Conservation (phyloP, 2,797 vertebrate genomes). For the Rachycentron canadum region DNA sequence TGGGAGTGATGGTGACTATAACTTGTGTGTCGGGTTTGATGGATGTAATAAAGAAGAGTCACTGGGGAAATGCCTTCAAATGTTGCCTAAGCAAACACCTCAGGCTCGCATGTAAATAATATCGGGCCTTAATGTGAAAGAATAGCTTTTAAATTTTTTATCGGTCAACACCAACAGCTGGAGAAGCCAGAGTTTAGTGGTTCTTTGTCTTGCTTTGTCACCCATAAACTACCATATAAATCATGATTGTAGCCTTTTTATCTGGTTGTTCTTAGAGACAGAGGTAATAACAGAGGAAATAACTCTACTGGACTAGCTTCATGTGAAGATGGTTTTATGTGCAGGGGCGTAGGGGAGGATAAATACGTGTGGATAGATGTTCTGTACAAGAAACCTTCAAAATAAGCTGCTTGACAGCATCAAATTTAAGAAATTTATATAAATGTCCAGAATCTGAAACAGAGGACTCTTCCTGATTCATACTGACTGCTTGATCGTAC, state of each 20-base stretch:
- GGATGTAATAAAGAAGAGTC: slow-evolving; percentile 49
- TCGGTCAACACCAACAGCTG: slow-evolving; percentile 66
- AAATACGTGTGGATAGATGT: background rate
- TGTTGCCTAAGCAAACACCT: slow-evolving; percentile 40
- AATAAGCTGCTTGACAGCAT: background rate
- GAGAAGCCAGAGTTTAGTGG: slow-evolving; percentile 53
- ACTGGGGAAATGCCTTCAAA: slow-evolving; percentile 52
- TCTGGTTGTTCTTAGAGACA: slow-evolving; percentile 12
- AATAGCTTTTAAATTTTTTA: slow-evolving; percentile 52
- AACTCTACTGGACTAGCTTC: background rate
- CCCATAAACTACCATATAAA: slow-evolving; percentile 56
- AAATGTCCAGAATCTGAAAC: background rate
- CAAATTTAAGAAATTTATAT: slow-evolving; percentile 5
- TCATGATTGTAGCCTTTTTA: slow-evolving; percentile 39
- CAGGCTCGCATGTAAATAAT: slow-evolving; percentile 57
- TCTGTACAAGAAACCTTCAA: slow-evolving; percentile 18
- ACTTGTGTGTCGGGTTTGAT: slow-evolving; percentile 46
- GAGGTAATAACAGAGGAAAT: slow-evolving; percentile 26
- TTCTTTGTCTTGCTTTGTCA: slow-evolving; percentile 64
- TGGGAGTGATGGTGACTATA: slow-evolving; percentile 41
- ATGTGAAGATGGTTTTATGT: slow-evolving; percentile 18
- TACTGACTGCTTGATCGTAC: background rate
- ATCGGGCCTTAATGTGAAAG: slow-evolving; percentile 48
- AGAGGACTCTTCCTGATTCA: background rate
- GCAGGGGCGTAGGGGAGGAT: background rate